These are phyloP conservation scores for Hypanus sabinus DNA, from an alignment of 2,113 vertebrate genomes.

Conservation along the genomic window DNA sequence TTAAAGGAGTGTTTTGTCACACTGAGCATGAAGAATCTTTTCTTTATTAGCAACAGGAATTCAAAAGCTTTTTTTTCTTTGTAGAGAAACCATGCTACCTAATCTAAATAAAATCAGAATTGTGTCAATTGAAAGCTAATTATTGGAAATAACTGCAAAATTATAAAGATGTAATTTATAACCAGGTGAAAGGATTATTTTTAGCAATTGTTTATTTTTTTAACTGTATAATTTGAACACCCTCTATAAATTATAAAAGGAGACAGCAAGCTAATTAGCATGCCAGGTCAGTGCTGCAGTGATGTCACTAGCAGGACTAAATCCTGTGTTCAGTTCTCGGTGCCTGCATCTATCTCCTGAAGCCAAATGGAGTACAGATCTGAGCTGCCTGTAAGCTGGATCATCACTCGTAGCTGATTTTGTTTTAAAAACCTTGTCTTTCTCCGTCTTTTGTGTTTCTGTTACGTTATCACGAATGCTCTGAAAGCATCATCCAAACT, in stretches of 20 bases:
- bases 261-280: constrained; percentile 21
- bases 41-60: not conserved
- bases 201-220: not conserved
- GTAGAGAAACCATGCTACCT: not conserved
- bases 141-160: not conserved
- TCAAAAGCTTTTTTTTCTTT: not conserved
- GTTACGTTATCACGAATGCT: not conserved
- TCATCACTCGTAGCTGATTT: constrained; percentile 17
- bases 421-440: not conserved
- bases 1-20: not conserved
- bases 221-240: not conserved
- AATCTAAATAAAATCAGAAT: not conserved
- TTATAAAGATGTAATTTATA: not conserved
- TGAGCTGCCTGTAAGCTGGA: constrained; percentile 27
- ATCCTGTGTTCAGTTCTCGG: constrained; percentile 22
- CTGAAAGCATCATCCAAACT: not conserved
- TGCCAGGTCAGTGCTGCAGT: constrained; percentile 33
- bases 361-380: constrained; percentile 29
- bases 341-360: constrained; percentile 29
- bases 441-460: not conserved
- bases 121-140: not conserved
- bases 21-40: not conserved
- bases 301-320: constrained; percentile 29
- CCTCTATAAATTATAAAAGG: not conserved
- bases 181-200: not conserved